Conservation (phyloP, 2,113 vertebrate species). For the Ophthalmolycus amberensis region DNA sequence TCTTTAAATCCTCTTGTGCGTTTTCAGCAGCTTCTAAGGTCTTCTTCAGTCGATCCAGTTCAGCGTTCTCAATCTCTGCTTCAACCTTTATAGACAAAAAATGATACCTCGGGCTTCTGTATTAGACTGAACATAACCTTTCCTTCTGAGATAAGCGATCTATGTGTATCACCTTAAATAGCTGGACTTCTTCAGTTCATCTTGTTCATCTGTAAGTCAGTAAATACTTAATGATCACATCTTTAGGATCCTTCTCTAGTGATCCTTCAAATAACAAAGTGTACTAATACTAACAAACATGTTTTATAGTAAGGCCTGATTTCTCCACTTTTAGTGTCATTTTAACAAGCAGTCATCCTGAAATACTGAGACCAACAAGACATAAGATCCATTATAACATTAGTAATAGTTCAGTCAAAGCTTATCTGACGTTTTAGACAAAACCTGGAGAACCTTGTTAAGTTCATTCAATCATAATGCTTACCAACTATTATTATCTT, state of each 20-base stretch:
- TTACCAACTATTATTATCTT: neutral
- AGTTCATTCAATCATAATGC: neutral
- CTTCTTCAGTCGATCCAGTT: conserved; percentile 80
- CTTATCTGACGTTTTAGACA: neutral
- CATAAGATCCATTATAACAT: neutral
- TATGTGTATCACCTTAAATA: conserved; percentile 70
- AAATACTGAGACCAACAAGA: neutral
- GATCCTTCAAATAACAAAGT: too few relatives aligned
- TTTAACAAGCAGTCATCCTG: neutral
- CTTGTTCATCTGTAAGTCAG: too few relatives aligned
- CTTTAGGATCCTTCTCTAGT: too few relatives aligned
- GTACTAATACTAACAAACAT: neutral
- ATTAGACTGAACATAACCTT: neutral
- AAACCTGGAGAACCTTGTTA: neutral
- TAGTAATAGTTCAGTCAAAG: neutral
- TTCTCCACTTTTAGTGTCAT: neutral
- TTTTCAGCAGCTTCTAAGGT: conserved; percentile 79
- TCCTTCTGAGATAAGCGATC: neutral
- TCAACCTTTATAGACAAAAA: conserved; percentile 74
- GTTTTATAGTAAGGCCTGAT: neutral
- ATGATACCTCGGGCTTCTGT: neutral
- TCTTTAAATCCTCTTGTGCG: conserved; percentile 76
- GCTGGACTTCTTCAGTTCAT: too few relatives aligned
- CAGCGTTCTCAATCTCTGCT: conserved; percentile 65
- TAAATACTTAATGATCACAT: too few relatives aligned